Evolutionary conservation across 2,888 invertebrate genomes (phyloP).

Genomic region (Strigamia transsilvanica): DNA sequence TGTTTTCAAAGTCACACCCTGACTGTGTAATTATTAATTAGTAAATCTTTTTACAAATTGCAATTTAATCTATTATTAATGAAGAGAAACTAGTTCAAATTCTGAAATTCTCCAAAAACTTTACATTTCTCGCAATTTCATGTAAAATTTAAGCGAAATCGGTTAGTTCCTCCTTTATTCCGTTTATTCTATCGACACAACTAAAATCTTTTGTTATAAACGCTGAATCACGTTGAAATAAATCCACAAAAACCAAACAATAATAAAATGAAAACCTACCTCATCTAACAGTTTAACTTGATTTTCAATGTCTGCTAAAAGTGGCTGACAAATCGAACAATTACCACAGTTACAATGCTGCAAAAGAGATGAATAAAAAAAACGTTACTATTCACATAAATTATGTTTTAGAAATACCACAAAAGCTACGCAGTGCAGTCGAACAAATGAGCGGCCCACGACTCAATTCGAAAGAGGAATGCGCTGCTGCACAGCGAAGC

Average conservation of each 20-base stretch:
- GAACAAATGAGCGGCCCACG: neutral
- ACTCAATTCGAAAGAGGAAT: conserved; percentile 25
- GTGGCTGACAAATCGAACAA: conserved; percentile 52
- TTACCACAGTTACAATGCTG: conserved; percentile 54
- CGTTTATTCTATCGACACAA: too few relatives aligned
- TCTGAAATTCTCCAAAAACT: too few relatives aligned
- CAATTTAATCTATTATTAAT: neutral
- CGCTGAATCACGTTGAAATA: too few relatives aligned
- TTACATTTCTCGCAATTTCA: too few relatives aligned
- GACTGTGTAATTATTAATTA: conserved; percentile 10
- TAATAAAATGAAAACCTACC: conserved; percentile 51
- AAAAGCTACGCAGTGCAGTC: conserved; percentile 24
- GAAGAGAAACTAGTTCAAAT: neutral
- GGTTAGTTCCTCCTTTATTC: too few relatives aligned
- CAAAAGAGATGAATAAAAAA: neutral
- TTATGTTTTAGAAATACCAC: neutral
- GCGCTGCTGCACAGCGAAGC: conserved; percentile 49
- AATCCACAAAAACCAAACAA: neutral
- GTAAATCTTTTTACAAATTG: neutral
- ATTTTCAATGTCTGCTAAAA: conserved; percentile 52
- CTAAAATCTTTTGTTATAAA: too few relatives aligned
- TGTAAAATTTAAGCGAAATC: neutral
- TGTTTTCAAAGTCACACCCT: conserved; percentile 21
- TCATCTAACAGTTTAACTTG: conserved; percentile 54
- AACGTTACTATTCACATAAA: neutral